phyloP scores from a whole-genome alignment of 2,797 vertebrate genomes.

The Nothura maculosa region DNA sequence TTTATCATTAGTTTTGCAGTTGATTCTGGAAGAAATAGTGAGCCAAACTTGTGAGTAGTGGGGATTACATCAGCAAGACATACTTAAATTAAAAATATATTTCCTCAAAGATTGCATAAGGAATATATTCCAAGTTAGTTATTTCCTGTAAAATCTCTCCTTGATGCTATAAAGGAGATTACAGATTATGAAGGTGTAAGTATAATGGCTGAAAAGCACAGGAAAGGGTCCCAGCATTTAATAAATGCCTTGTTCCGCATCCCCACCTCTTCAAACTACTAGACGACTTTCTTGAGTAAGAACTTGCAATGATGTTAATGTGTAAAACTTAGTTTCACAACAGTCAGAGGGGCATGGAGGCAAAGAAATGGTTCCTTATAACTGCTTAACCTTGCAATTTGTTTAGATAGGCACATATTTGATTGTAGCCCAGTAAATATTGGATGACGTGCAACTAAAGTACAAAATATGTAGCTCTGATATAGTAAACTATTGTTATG shows the following conservation, averaged over 20 bases:
- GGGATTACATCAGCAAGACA: neutral
- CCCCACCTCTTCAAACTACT: neutral
- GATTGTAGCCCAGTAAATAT: neutral
- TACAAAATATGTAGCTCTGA: neutral
- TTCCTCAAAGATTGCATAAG: neutral
- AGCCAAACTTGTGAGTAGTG: neutral
- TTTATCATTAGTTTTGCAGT: conserved; percentile 21
- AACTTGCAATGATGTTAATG: neutral
- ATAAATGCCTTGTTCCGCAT: neutral
- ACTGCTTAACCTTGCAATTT: neutral
- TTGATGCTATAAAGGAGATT: neutral
- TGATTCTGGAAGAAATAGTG: neutral
- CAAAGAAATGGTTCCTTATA: neutral
- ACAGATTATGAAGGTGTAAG: neutral
- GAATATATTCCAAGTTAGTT: neutral
- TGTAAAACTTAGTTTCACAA: neutral
- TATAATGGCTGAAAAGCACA: neutral
- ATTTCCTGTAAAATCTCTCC: neutral
- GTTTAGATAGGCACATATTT: neutral
- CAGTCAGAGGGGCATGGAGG: too few species aligned
- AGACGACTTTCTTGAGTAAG: neutral
- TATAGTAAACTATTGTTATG: neutral
- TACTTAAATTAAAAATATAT: neutral
- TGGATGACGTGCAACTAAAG: neutral
- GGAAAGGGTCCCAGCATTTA: neutral